Evolutionary conservation across 1,140 invertebrate species (phyloP), one percentile per base, ranked within the genome.

Genomic region (Nilaparvata lugens): DNA sequence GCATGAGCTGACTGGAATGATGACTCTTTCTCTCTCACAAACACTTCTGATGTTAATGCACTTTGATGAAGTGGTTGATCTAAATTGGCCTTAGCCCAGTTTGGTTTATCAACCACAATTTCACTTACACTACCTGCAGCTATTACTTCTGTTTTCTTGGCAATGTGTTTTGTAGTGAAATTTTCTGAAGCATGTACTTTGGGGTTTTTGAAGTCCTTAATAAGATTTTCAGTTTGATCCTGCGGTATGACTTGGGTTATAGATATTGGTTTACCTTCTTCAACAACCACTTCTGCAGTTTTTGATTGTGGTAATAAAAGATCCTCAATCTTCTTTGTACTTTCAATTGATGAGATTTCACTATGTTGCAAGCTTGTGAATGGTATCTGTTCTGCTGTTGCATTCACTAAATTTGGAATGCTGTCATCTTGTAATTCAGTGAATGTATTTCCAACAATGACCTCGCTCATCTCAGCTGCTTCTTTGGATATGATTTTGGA

Each of bases 131-230:
- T 62, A 62, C 58, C 62, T 51, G 42, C 64, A 52, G 66, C 25
- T 16, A 60, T 28, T 18, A 65, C 28, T 9, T 65, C 75, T 48
- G 75, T 75, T 62, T 75, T 78, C 0, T 77, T 72, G 4, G 80
- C 79, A 23, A 82, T 75, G 45, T 68, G 67, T 65, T 80, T 73
- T 14, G 74, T 67, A 57, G 74, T 69, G 57, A 82, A 73, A 48
- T 76, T 73, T 4, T 79, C 52, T 2, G 69, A 66, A 23, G 81
- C 79, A 31, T 53, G 53, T 38, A 62, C 56, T 23, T 56, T 43
- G 42, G 61, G 55, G 21, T 60, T 62, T 28, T 58, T 53, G 35
- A 18, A 38, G 14, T 63, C 55, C 42, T 61, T 55, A 40, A n/a
- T 35, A 23, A 66, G 60, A 13, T 45, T 43, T 35, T 45, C 35